phyloP scores from a whole-genome alignment of 2,888 invertebrate species.

The Agrochola circellaris region DNA sequence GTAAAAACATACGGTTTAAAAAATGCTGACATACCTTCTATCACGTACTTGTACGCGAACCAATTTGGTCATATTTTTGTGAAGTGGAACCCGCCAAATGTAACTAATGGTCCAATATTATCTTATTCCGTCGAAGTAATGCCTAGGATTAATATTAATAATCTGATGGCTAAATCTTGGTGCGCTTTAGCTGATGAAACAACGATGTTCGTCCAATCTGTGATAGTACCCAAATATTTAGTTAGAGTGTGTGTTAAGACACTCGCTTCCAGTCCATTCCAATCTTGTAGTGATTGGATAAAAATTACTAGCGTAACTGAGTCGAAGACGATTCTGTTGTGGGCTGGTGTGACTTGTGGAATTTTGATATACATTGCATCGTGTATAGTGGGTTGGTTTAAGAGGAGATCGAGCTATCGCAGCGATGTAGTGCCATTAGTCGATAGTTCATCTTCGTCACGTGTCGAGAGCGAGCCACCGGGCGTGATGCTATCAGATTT shows the following conservation, averaged over 20 bases:
- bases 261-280: conserved; percentile 59
- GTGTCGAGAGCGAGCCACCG: conserved; percentile 79
- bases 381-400: conserved; percentile 71
- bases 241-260: conserved; percentile 71
- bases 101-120: conserved; percentile 83
- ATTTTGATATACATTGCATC: conserved; percentile 74
- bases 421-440: conserved; percentile 78
- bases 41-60: conserved; percentile 68
- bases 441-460: conserved; percentile 70
- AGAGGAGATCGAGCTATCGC: conserved; percentile 57
- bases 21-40: conserved; percentile 77
- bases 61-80: conserved; percentile 74
- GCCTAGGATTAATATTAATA: conserved; percentile 68
- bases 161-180: conserved; percentile 76
- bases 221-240: conserved; percentile 70
- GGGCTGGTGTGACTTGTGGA: conserved; percentile 77
- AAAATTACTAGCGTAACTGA: conserved; percentile 49
- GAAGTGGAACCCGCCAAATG: conserved; percentile 80
- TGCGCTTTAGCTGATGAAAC: conserved; percentile 75
- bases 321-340: conserved; percentile 70
- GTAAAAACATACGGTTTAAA: conserved; percentile 79
- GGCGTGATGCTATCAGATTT: conserved; percentile 77
- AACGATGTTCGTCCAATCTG: conserved; percentile 67
- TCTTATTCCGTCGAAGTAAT: conserved; percentile 82
- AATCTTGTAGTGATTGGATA: conserved; percentile 68